Base-by-base conservation (phyloP, 2,888 invertebrate genomes). In the Herminia tarsipennalis region DNA sequence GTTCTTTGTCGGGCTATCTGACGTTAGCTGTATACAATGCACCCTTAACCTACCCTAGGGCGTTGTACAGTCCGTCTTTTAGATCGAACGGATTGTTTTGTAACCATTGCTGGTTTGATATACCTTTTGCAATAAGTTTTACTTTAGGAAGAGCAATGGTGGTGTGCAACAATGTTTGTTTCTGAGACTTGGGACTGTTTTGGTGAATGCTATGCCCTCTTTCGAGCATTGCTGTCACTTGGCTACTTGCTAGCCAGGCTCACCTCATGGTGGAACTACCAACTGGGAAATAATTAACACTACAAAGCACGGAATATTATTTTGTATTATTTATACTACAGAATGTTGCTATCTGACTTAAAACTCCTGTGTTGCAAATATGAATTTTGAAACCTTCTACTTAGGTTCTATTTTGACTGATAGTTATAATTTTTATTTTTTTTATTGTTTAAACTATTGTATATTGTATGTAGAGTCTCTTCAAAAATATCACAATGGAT, bases 11-110 rank as follows among this genome's bases (percentile, higher is more conserved):
- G 51, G 69, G 70, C 78, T 71, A 66, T 80, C 73, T 78, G 79
- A 73, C 72, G 75, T 69, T 77, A 73, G 73, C 63, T 63, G 74
- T 78, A 74, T 69, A 81, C 85, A 83, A 86, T 89, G 89, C 89
- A 89, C 89, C 86, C 88, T 87, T 82, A 86, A 86, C 86, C 83
- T 84, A 87, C 81, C 87, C 83, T 69, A 74, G 53, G 66, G 75
- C 72, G 66, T 50, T 63, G 57, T 70, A 63, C 66, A 46, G 58
- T 45, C 49, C 48, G 55, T 42, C 27, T 52, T 49, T 53, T 54
- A 67, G 39, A 36, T 9, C 29, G 16, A 58, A 48, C 36, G 10
- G 25, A 32, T 46, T 39, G 50, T 53, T 56, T 37, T 16, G 35
- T 41, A 30, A 76, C 57, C 77, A 83, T 67, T 75, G 65, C 81